phyloP scores from a whole-genome alignment of 2,888 invertebrate species.

The Drosophila lutescens region DNA sequence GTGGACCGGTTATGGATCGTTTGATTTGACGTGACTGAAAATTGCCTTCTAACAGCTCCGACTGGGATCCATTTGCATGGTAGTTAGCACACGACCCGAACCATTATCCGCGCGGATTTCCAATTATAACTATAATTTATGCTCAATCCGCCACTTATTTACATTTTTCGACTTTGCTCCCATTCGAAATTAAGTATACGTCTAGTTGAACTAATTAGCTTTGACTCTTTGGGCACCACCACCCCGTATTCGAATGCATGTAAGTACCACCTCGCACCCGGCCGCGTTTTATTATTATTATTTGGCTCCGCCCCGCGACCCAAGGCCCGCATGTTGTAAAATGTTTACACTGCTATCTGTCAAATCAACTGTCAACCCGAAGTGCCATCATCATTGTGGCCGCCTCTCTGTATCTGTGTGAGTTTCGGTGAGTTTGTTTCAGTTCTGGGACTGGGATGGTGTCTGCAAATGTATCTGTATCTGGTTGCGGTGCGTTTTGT shows the following conservation, averaged over 20 bases:
- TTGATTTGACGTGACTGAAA: conserved; percentile 63
- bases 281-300: conserved; percentile 9
- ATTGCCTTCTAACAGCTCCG: conserved; percentile 70
- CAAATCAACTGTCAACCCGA: conserved; percentile 81
- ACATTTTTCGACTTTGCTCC: conserved; percentile 54
- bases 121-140: conserved; percentile 55
- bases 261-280: conserved; percentile 6
- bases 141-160: conserved; percentile 47
- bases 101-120: conserved; percentile 31
- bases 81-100: conserved; percentile 57
- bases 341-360: conserved; percentile 80
- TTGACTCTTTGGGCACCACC: conserved; percentile 42
- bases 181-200: conserved; percentile 69
- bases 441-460: too few relatives aligned
- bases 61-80: conserved; percentile 68
- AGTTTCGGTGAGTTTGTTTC: conserved; percentile 1
- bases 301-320: conserved; percentile 25
- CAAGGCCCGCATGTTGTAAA: conserved; percentile 66
- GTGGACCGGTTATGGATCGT: conserved; percentile 34
- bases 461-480: background rate
- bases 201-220: conserved; percentile 83
- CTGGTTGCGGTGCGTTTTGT: conserved; percentile 56
- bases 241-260: background rate
- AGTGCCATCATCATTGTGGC: conserved; percentile 57
- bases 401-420: conserved; percentile 9